Evolutionary conservation across 2,797 vertebrate genomes (phyloP), one percentile per base, ranked within the genome.

Genomic region (Poecilia velifera): DNA sequence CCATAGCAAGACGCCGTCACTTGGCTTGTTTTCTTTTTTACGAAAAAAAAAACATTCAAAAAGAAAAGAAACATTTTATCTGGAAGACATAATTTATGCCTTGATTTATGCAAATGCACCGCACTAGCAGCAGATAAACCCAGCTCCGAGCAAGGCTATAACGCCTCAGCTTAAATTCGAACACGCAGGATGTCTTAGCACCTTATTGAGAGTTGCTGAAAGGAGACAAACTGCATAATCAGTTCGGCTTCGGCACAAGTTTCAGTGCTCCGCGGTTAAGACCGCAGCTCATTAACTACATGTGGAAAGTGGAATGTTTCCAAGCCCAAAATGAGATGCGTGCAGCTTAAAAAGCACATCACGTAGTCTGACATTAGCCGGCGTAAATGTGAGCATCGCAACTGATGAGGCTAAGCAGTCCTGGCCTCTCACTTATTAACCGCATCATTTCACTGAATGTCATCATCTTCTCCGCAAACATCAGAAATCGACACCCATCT

Each of bases 401-500:
- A 70, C 45, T 82, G 82, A 90, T 64, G 84, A 77, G 82, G 82
- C 53, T 45, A 77, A 86, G 77, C 82, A 72, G 73, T 86, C 83
- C 80, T 34, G 89, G 82, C 76, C 76, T 86, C 82, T 89, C 74
- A 77, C 76, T 90, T 77, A 89, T 88, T 86, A 89, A 90, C 84
- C 81, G 81, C 73, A 81, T 66, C 66, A 86, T 94, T 94, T 90
- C 93, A 85, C 66, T 18, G 77, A 79, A 85, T 94, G 91, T 92
- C 92, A 87, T 94, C 91, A 93, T 89, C 87, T 73, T 86, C 84
- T 45, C 12, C 39, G 47, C 80, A 84, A 86, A 74, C 73, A 78
- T 81, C 73, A 84, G 76, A 79, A 78, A 81, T 79, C 3, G 6
- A 86, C 77, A 81, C 39, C 79, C 83, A 9, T 74, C 73, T 85